Base-by-base conservation (phyloP, 2,888 invertebrate species). In the Iselma pallidipennis region DNA sequence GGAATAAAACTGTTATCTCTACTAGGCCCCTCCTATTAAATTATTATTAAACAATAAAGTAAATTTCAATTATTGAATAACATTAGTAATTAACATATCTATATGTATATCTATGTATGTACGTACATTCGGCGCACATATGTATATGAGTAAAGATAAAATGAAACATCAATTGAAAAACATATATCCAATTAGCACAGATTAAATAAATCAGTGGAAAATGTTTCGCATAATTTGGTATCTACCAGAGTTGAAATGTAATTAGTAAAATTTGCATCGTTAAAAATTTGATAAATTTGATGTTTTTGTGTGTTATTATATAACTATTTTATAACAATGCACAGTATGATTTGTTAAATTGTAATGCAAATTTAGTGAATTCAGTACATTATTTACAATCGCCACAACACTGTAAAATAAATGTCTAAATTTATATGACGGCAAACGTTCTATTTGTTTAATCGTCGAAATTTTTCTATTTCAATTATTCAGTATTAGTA, bases 361-460 rank as follows among this genome's bases (percentile, higher is more conserved):
- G 45, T 61, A 67, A 67, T 66, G 67, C 60, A 66, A 63, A 66
- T 67, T 67, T 64, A 66, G 64, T 67, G 59, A 67, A 67, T 59
- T 58, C 57, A 42, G 49, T 58, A 48, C 61, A 64, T 66, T 63
- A 67, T 65, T 67, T 67, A 66, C 42, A 59, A 50, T 56, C 50
- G 59, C 61, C 63, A 53, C 59, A 59, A 59, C 54, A 56, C 59
- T 59, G 57, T 49, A 57, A 59, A 63, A 63, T 59, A 63, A 63
- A 63, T 63, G 59, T 57, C 53, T 50, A 55, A 52, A 63, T 63
- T 63, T 63, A 63, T 63, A 59, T 59, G 58, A 55, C 37, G 51
- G 63, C 58, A 56, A 52, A 56, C 57, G 54, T 59, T 49, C 52
- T 56, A 55, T 63, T 63, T 59, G 55, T 56, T 59, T 42, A 50